These are phyloP conservation scores for Chlorops oryzae DNA, from an alignment of 1,140 invertebrate species.

Conservation along the genomic window DNA sequence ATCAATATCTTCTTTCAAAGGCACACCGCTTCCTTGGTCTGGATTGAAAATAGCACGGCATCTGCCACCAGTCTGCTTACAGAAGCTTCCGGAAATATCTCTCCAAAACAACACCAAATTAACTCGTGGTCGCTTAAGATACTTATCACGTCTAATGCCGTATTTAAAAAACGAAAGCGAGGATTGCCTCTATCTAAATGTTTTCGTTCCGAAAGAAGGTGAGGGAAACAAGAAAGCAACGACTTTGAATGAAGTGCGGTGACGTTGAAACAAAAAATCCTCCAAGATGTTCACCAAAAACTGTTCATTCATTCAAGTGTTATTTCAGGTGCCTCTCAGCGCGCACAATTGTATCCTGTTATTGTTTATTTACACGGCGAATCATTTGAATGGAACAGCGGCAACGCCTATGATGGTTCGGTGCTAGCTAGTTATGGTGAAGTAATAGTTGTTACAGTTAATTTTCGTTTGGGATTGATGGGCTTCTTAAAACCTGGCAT, in stretches of 20 bases:
- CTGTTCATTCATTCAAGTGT: too few relatives aligned
- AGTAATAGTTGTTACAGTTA: slow-evolving; percentile 87
- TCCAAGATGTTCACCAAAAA: too few relatives aligned
- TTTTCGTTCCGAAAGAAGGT: slow-evolving; percentile 77
- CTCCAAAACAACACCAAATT: slow-evolving; percentile 30
- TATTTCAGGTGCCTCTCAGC: too few relatives aligned
- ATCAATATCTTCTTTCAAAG: too few relatives aligned
- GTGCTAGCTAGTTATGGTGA: slow-evolving; percentile 82
- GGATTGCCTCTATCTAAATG: slow-evolving; percentile 89
- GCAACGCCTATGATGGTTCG: slow-evolving; percentile 86
- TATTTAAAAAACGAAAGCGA: slow-evolving; percentile 76
- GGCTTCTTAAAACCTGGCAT: slow-evolving; percentile 75
- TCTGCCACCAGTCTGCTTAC: slow-evolving; percentile 81
- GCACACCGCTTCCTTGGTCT: slow-evolving; percentile 62
- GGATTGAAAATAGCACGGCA: slow-evolving; percentile 63
- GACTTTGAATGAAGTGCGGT: too few relatives aligned
- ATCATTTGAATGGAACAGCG: slow-evolving; percentile 87
- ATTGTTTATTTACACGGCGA: slow-evolving; percentile 89
- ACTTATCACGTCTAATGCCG: slow-evolving; percentile 63
- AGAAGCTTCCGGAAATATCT: slow-evolving; percentile 58
- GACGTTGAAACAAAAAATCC: too few relatives aligned
- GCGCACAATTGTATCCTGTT: slow-evolving; percentile 54
- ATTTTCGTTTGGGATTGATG: slow-evolving; percentile 85
- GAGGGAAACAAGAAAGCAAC: too few relatives aligned
- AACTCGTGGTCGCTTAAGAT: slow-evolving; percentile 60